Percentiles rank a stretch among this genome's conserved stretches.
These are phyloP conservation scores for Furcifer pardalis DNA, from an alignment of 2,797 vertebrate genomes.

Conservation along the genomic window DNA sequence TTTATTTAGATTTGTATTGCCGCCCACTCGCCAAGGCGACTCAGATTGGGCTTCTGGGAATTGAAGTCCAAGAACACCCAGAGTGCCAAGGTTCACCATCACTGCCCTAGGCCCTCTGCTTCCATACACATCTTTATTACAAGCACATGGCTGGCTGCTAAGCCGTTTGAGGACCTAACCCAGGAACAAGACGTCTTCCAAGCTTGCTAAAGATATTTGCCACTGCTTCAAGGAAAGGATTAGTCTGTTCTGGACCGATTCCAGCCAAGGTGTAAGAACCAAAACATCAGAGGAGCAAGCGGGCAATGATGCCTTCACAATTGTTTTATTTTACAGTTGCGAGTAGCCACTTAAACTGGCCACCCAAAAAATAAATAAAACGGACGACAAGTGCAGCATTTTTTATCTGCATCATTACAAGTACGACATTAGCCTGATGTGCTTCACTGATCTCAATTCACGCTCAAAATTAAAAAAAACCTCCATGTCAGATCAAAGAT, in stretches of 20 bases:
- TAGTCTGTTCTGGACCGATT: background rate
- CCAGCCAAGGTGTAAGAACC: background rate
- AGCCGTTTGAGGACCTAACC: rapidly evolving
- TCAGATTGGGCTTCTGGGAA: too few relatives aligned
- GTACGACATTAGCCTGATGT: background rate
- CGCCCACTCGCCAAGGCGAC: too few relatives aligned
- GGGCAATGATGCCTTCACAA: conserved; percentile 10
- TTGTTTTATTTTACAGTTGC: conserved; percentile 61
- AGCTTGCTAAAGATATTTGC: background rate
- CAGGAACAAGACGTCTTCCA: background rate
- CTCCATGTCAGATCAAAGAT: conserved; percentile 29
- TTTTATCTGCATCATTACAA: conserved; percentile 34
- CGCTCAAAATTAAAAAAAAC: conserved; percentile 53
- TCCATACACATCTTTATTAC: background rate
- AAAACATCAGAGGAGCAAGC: conserved; percentile 26
- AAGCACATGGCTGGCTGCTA: rapidly evolving
- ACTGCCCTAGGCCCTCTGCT: too few relatives aligned
- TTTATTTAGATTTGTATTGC: too few relatives aligned
- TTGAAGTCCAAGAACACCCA: too few relatives aligned
- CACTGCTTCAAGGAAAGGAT: background rate
- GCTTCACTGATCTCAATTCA: conserved; percentile 26
- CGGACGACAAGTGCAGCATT: conserved; percentile 38
- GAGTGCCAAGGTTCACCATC: too few relatives aligned
- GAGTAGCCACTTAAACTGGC: conserved; percentile 56
- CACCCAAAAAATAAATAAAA: conserved; percentile 39